Conservation (phyloP, 2,797 vertebrate genomes). For the Natrix natrix region DNA sequence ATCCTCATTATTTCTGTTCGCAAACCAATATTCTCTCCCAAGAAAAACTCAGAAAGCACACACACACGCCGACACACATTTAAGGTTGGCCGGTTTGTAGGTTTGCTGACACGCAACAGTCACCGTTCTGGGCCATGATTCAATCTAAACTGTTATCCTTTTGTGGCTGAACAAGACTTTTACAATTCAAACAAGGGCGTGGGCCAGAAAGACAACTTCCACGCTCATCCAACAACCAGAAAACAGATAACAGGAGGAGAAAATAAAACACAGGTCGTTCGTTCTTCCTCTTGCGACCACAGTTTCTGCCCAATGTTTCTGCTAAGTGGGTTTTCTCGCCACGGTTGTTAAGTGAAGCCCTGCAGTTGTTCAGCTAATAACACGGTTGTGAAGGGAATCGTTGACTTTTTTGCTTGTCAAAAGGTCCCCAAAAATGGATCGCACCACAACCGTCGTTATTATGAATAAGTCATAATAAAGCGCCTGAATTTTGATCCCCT, state of each 20-base stretch:
- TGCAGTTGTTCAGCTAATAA: no score
- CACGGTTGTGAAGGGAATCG: no score
- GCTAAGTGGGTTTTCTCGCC: background rate
- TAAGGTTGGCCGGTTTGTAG: background rate
- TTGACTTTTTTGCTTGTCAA: no score
- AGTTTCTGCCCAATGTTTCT: background rate
- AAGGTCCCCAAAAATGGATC: no score
- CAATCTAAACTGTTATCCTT: background rate
- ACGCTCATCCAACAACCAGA: background rate
- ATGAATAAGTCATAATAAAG: no score
- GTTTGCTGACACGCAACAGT: background rate
- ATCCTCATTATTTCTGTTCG: background rate
- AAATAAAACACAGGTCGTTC: background rate
- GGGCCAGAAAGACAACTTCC: background rate
- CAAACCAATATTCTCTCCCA: background rate
- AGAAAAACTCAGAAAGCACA: background rate
- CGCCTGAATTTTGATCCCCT: no score
- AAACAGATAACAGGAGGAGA: background rate
- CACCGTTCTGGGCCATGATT: background rate
- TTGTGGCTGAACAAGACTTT: background rate
- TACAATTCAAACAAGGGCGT: background rate
- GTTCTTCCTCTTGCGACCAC: background rate
- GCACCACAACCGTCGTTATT: no score
- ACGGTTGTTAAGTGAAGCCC: no score
- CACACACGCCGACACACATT: background rate